Percentiles rank a stretch among this genome's conserved stretches.
phyloP scores from a whole-genome alignment of 2,888 invertebrate genomes.

The Silvanus unidentatus region DNA sequence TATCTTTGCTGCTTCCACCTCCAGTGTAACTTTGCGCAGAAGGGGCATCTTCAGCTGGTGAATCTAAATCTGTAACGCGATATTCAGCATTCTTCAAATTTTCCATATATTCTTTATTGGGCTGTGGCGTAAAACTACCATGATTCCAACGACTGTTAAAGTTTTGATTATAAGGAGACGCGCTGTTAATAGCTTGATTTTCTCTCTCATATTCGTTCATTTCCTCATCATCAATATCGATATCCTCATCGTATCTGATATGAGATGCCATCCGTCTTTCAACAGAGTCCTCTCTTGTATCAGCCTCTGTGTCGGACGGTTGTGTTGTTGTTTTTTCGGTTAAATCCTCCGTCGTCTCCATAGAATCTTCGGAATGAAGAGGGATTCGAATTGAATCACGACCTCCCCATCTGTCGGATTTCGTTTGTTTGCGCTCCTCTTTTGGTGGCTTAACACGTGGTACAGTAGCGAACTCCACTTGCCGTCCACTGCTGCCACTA shows the following conservation, averaged over 20 bases:
- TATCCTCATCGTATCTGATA: conserved; percentile 42
- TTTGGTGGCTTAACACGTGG: conserved; percentile 49
- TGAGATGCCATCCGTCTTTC: conserved; percentile 40
- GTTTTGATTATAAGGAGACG: conserved; percentile 31
- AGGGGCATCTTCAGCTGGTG: conserved; percentile 33
- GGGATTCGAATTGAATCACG: conserved; percentile 37
- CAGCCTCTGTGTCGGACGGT: conserved; percentile 13
- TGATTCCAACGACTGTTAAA: conserved; percentile 40
- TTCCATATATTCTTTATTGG: conserved; percentile 12
- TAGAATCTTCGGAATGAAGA: conserved; percentile 39
- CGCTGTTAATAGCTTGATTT: conserved; percentile 50
- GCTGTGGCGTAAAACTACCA: conserved; percentile 38
- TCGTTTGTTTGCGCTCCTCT: conserved; percentile 11
- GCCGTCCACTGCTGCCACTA: neutral
- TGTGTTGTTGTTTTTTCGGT: neutral
- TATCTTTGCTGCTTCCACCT: conserved; percentile 38
- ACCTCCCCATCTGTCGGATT: conserved; percentile 22
- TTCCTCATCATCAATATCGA: conserved; percentile 45
- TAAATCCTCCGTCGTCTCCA: conserved; percentile 23
- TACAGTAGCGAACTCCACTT: conserved; percentile 50
- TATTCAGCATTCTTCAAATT: conserved; percentile 14
- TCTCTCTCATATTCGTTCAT: conserved; percentile 46
- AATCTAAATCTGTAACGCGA: conserved; percentile 34
- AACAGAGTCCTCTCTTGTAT: conserved; percentile 36
- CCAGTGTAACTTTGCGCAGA: conserved; percentile 36